Evolutionary conservation across 2,113 vertebrate genomes (phyloP), one percentile per base, ranked within the genome.

Genomic region (Synchiropus splendidus): DNA sequence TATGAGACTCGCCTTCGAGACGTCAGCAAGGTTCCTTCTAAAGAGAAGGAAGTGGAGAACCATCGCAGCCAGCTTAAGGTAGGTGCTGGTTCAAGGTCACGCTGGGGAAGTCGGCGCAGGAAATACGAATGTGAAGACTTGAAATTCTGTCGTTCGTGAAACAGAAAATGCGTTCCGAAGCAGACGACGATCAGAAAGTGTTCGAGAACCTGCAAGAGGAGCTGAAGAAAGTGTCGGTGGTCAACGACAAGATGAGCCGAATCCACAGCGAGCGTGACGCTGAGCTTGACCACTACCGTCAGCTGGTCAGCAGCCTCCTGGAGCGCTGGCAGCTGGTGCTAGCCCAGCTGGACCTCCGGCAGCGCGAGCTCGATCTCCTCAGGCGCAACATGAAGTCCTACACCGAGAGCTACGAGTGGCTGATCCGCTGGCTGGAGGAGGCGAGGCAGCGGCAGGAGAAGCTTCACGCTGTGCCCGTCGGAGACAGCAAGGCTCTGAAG

Each of bases 271-370:
- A 98, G 68, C 84, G 90, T 0, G 92, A 96, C 0, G 77, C 80
- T 1, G 94, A 98, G 65, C 82, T 97, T 72, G 94, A 94, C 5
- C 89, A 89, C 12, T 91, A 90, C 81, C 85, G 84, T 0, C 86
- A 85, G 59, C 77, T 86, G 1, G 85, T 89, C 6, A 17, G 63
- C 30, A 64, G 75, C 64, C 84, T 98, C 35, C 82, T 90, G 78
- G 91, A 95, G 70, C 94, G 94, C 70, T 96, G 94, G 92, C 88
- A 88, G 60, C 89, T 83, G 0, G 75, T 92, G 39, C 81, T 92
- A 12, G 58, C 78, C 1, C 94, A 98, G 88, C 61, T 84, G 0
- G 91, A 94, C 1, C 37, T 89, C 60, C 73, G 94, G 5, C 86
- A 84, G 58, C 83, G 89, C 0, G 92, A 96, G 70, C 89, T 98